Evolutionary conservation across 2,797 vertebrate genomes (phyloP).

Genomic region (Notoglanidium macrostoma): DNA sequence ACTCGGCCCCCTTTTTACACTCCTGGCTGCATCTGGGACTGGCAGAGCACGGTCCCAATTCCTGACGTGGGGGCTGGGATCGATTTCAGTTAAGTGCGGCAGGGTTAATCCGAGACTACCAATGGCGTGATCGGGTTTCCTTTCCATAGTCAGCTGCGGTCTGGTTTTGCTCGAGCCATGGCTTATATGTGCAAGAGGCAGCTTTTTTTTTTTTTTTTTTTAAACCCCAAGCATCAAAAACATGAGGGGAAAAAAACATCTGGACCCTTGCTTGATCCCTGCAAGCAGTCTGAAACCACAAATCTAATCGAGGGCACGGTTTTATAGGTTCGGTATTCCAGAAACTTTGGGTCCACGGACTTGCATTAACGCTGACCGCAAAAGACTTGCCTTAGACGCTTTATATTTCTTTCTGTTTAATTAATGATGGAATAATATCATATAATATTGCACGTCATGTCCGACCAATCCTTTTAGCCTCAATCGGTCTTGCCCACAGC

Average conservation of each 20-base stretch:
- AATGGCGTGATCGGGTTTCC: conserved; percentile 60
- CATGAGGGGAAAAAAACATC: conserved; percentile 25
- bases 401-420: conserved; percentile 64
- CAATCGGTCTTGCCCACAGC: conserved; percentile 11
- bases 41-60: conserved; percentile 4
- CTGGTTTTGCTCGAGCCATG: conserved; percentile 51
- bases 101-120: conserved; percentile 66
- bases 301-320: conserved; percentile 56
- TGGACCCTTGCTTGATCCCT: conserved; percentile 41
- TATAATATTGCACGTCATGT: conserved; percentile 66
- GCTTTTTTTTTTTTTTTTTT: not conserved
- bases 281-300: conserved; percentile 56
- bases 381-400: conserved; percentile 62
- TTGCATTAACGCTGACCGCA: conserved; percentile 60
- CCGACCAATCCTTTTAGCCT: conserved; percentile 5
- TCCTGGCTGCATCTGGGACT: conserved; percentile 38
- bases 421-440: conserved; percentile 74
- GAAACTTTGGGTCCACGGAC: conserved; percentile 51
- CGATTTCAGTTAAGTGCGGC: conserved; percentile 63
- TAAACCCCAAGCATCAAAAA: conserved; percentile 35
- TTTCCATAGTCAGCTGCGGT: conserved; percentile 51
- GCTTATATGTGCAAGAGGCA: conserved; percentile 11
- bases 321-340: conserved; percentile 59
- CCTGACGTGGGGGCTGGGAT: conserved; percentile 51
- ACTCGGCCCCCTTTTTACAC: conserved; percentile 41